phyloP scores from a whole-genome alignment of 2,888 invertebrate genomes.

The Tinea semifulvella region DNA sequence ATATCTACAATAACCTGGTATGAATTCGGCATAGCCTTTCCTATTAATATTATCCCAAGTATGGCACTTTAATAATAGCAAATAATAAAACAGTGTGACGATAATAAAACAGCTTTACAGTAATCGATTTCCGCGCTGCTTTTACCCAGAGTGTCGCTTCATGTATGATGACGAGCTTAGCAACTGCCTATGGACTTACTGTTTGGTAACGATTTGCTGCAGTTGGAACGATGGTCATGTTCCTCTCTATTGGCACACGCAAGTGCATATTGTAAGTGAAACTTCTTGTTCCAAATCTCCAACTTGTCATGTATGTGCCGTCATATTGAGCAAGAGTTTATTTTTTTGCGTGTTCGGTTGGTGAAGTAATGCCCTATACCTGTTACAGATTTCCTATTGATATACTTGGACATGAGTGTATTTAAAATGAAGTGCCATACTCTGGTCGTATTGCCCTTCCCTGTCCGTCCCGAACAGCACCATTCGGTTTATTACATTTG shows the following conservation, averaged over 20 bases:
- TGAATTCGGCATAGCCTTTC: conserved; percentile 33
- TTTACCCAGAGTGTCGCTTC: conserved; percentile 56
- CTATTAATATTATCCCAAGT: conserved; percentile 54
- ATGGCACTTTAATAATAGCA: conserved; percentile 57
- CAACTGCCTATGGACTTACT: conserved; percentile 15
- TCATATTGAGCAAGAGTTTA: conserved; percentile 54
- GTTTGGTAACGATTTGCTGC: conserved; percentile 39
- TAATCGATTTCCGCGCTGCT: conserved; percentile 49
- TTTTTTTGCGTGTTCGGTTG: conserved; percentile 64
- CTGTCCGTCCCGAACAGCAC: conserved; percentile 32
- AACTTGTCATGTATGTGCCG: conserved; percentile 61
- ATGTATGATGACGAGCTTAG: conserved; percentile 56
- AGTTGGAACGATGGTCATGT: conserved; percentile 57
- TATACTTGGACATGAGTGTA: conserved; percentile 40
- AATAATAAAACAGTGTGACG: conserved; percentile 35
- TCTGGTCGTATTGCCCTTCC: conserved; percentile 55
- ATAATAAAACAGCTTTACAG: conserved; percentile 27
- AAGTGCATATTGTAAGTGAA: conserved; percentile 65
- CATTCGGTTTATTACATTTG: conserved; percentile 28
- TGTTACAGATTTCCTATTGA: conserved; percentile 46
- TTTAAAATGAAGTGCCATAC: conserved; percentile 63
- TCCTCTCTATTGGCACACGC: conserved; percentile 61
- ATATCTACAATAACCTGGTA: conserved; percentile 32
- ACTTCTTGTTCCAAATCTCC: conserved; percentile 70
- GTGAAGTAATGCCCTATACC: conserved; percentile 46